Evolutionary conservation across 1,140 invertebrate genomes (phyloP), one percentile per base, ranked within the genome.

Genomic region (Drosophila takahashii): DNA sequence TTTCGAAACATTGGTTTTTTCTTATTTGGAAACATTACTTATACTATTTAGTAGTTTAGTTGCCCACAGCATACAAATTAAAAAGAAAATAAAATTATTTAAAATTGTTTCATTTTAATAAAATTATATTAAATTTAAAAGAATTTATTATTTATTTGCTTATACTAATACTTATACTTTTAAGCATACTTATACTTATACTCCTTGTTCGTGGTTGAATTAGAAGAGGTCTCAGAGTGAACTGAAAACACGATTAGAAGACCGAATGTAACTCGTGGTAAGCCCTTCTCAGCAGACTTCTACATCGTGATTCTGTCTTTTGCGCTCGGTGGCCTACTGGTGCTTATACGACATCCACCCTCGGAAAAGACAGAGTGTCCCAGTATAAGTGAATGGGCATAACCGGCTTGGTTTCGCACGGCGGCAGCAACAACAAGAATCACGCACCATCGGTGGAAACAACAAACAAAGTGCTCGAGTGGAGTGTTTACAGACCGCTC

Each of bases 341-440:
- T 51, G 8, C 44, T 41, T 37, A 58, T 37, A 29, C 56, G 15
- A 58, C 34, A 22, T 15, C 36, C 53, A 59, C 26, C 59, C 52
- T 51, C 58, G 26, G 58, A 41, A n/a, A 1, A 11, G 5, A 15
- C 11, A 7, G 34, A 61, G 34, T 61, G 50, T 7, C 59, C 34
- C 52, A 60, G 59, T 61, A 61, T 61, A 61, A 61, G 59, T 29
- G 52, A 3, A 27, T 29, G 59, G 26, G 52, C 26, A 61, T 9
- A 62, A 59, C 59, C 59, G 59, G 59, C 59, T 59, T 58, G 36
- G 47, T 4, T 29, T 50, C n/a, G 47, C 26, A 34, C 15, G 10
- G 10, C 13, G 15, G 53, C 53, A 59, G 11, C 32, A 54, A 27
- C 48, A 37, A 22, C 22, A 22, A 22, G 22, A 22, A 22, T 11